Evolutionary conservation across 2,888 invertebrate genomes (phyloP).

Genomic region (Habroteleia sp.): DNA sequence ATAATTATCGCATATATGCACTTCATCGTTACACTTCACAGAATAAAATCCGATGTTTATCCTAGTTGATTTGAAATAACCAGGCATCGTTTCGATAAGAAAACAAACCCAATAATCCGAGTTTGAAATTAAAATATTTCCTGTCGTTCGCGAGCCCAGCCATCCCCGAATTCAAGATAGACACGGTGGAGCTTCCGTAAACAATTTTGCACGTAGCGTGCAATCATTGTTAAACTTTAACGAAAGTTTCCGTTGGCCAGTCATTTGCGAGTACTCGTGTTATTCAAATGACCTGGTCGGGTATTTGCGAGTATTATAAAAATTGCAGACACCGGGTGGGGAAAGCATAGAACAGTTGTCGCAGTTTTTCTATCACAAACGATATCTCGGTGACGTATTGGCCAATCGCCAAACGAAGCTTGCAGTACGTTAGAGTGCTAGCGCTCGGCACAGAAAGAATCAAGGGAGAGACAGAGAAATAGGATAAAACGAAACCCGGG

Average conservation of each 20-base stretch:
- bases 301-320: conserved; percentile 41
- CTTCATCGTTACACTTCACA: conserved; percentile 6
- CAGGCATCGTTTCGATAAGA: background rate
- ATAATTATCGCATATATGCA: conserved; percentile 1
- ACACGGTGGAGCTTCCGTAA: conserved; percentile 19
- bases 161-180: conserved; percentile 3
- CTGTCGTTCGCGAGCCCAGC: conserved; percentile 5
- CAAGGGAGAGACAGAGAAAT: conserved; percentile 60
- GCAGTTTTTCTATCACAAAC: conserved; percentile 71
- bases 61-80: conserved; percentile 24
- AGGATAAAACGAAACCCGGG: conserved; percentile 46
- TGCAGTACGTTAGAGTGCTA: conserved; percentile 65
- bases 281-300: conserved; percentile 38
- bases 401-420: conserved; percentile 74
- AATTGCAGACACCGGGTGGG: conserved; percentile 3
- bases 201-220: conserved; percentile 38
- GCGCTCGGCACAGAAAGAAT: conserved; percentile 38
- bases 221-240: conserved; percentile 37
- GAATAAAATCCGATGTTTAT: conserved; percentile 15
- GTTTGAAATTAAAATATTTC: conserved; percentile 31
- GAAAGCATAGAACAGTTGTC: conserved; percentile 65
- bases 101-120: conserved; percentile 26
- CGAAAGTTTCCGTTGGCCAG: conserved; percentile 26
- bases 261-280: conserved; percentile 23
- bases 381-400: conserved; percentile 75